Conservation (phyloP, 2,888 invertebrate species). For the Latrodectus elegans region DNA sequence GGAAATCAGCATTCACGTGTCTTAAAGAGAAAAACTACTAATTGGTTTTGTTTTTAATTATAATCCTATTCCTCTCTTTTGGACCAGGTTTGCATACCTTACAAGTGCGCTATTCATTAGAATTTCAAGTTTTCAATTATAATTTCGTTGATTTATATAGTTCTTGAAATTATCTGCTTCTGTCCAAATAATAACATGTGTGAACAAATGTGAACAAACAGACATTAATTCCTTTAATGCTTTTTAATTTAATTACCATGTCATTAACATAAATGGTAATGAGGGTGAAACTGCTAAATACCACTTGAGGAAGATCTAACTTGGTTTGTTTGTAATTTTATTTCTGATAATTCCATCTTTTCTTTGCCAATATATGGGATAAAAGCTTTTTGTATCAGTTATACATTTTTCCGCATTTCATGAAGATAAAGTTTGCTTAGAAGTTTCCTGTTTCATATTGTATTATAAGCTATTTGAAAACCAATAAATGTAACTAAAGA, state of each 20-base stretch:
- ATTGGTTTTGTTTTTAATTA: neutral
- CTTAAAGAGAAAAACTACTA: constrained; percentile 13
- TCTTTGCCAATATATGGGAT: constrained; percentile 8
- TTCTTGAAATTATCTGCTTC: neutral
- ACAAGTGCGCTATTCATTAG: neutral
- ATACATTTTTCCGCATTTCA: constrained; percentile 14
- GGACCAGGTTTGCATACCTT: neutral
- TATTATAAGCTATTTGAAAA: constrained; percentile 9
- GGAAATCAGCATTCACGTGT: neutral
- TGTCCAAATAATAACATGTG: constrained; percentile 1
- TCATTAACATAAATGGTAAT: constrained; percentile 18
- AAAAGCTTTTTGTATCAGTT: constrained; percentile 20
- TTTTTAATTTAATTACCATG: constrained; percentile 5
- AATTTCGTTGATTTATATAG: neutral
- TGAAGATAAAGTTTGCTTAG: neutral
- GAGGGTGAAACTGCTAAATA: neutral
- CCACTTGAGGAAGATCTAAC: constrained; percentile 11
- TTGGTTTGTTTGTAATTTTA: neutral
- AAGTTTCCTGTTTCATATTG: neutral
- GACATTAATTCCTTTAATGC: constrained; percentile 1
- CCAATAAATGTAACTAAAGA: no score
- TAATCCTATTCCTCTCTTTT: constrained; percentile 5
- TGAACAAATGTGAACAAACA: constrained; percentile 5
- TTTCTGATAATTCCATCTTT: constrained; percentile 1
- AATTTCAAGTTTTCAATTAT: neutral